These are phyloP conservation scores for Dromius quadrimaculatus DNA, from an alignment of 2,888 invertebrate genomes.

Conservation along the genomic window DNA sequence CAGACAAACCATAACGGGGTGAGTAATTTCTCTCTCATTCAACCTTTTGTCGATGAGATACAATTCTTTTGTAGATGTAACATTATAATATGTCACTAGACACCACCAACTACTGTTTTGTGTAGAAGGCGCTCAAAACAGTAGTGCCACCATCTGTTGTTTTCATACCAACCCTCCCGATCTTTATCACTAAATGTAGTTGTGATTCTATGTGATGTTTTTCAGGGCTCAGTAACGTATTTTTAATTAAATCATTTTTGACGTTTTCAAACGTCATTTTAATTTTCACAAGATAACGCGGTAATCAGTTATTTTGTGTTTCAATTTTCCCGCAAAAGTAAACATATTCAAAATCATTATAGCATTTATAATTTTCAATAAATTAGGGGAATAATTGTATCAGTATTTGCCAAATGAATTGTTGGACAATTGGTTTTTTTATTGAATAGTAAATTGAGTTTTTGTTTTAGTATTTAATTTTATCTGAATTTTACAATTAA, in stretches of 20 bases:
- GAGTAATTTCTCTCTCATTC: conserved; percentile 29
- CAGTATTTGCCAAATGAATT: conserved; percentile 24
- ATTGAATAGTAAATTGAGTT: too few relatives aligned
- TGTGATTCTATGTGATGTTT: conserved; percentile 44
- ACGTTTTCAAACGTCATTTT: conserved; percentile 16
- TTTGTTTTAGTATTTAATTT: too few relatives aligned
- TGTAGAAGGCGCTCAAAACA: conserved; percentile 16
- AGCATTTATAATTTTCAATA: conserved; percentile 35
- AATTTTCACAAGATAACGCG: conserved; percentile 26
- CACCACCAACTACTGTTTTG: conserved; percentile 1
- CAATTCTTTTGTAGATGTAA: background rate
- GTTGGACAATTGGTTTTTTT: conserved; percentile 7
- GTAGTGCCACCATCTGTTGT: conserved; percentile 31
- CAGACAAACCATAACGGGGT: conserved; percentile 1
- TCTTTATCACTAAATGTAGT: conserved; percentile 36
- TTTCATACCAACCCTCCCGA: conserved; percentile 35
- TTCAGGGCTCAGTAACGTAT: conserved; percentile 33
- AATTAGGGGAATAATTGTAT: conserved; percentile 27
- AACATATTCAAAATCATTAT: conserved; percentile 32
- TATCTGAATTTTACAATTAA: too few relatives aligned
- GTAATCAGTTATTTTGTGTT: conserved; percentile 29
- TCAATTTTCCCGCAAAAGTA: conserved; percentile 13
- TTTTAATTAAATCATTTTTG: conserved; percentile 45
- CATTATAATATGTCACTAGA: conserved; percentile 21
- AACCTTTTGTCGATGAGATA: conserved; percentile 22